Evolutionary conservation across 2,113 vertebrate species (phyloP).

Genomic region (Alligator mississippiensis): DNA sequence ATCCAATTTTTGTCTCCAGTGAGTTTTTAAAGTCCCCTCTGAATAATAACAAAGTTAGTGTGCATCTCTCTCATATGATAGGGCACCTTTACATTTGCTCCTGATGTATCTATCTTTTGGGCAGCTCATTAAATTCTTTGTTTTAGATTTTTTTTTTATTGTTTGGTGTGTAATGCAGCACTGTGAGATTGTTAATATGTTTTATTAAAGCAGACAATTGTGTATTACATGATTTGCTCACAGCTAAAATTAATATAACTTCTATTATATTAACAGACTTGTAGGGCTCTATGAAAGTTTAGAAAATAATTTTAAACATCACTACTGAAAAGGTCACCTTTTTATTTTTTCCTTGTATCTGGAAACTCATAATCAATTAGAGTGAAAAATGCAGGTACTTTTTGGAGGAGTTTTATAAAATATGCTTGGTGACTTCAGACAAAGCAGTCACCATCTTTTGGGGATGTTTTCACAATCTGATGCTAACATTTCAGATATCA

Average conservation of each 20-base stretch:
- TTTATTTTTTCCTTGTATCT: background rate
- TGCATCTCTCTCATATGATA: too few species aligned
- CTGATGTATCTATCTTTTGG: background rate
- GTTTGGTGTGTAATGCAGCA: too few species aligned
- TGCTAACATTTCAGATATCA: background rate
- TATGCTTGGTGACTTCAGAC: background rate
- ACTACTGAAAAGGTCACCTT: background rate
- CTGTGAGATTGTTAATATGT: too few species aligned
- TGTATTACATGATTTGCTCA: background rate
- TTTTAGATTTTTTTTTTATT: background rate
- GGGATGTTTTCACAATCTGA: background rate
- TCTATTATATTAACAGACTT: background rate
- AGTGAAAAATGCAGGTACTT: background rate
- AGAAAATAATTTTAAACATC: background rate
- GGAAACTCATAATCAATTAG: background rate
- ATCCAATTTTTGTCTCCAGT: too few species aligned
- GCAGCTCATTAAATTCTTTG: background rate
- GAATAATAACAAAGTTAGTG: too few species aligned
- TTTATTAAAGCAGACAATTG: background rate
- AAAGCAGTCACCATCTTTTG: background rate
- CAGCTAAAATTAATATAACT: background rate
- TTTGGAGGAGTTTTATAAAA: background rate
- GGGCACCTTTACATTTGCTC: background rate
- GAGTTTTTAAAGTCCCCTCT: too few species aligned
- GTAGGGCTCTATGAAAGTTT: background rate